Percentiles rank a stretch among this genome's conserved stretches.
Conservation (phyloP, 2,888 invertebrate genomes). For the Brachycybe producta region DNA sequence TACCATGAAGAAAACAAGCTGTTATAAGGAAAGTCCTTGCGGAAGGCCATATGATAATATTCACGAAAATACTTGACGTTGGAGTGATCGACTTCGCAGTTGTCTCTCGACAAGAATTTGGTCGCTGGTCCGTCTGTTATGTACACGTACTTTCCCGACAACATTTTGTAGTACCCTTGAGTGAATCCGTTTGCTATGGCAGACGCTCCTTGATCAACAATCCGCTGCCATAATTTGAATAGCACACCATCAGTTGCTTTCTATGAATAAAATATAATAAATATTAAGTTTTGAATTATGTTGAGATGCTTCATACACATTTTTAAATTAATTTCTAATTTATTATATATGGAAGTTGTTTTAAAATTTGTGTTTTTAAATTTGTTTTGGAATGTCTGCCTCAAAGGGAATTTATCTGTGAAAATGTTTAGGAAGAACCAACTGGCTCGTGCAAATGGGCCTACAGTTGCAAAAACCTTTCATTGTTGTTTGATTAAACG, state of each 20-base stretch:
- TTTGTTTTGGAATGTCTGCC: too few relatives aligned
- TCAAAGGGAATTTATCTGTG: too few relatives aligned
- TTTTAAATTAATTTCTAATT: neutral
- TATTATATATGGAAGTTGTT: neutral
- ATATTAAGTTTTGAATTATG: neutral
- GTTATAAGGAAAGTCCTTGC: constrained; percentile 1
- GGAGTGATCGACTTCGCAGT: constrained; percentile 4
- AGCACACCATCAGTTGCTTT: neutral
- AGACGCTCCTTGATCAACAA: neutral
- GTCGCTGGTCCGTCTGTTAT: constrained; percentile 8
- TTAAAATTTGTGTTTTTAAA: too few relatives aligned
- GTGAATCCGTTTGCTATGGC: neutral
- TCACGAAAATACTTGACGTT: neutral
- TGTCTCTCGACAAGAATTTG: constrained; percentile 2
- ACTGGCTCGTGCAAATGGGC: too few relatives aligned
- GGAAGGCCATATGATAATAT: neutral
- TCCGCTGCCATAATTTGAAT: neutral
- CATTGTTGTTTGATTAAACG: too few relatives aligned
- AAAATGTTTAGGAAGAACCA: too few relatives aligned
- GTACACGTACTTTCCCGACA: constrained; percentile 12
- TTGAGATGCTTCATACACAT: neutral
- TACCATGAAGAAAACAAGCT: constrained; percentile 1
- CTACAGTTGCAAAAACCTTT: too few relatives aligned
- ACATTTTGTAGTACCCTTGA: neutral
- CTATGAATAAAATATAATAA: constrained; percentile 1